These are phyloP conservation scores for Sakesphorus luctuosus DNA, from an alignment of 2,113 vertebrate genomes.

Conservation along the genomic window DNA sequence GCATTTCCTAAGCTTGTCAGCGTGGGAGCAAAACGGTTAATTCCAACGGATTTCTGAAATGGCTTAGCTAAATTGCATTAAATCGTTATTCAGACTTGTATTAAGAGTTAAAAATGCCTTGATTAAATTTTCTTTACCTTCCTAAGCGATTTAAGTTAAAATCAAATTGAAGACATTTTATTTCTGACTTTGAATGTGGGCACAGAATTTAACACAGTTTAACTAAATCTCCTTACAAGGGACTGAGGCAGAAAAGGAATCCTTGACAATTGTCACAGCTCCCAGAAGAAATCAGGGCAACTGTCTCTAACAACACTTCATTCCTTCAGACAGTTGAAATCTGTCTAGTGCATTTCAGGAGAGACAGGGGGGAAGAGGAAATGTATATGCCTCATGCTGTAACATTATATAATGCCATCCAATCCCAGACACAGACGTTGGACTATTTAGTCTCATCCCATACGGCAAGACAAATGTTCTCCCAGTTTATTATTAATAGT, in stretches of 20 bases:
- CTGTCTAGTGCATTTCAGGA: not conserved
- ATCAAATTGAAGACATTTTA: slow-evolving; percentile 21
- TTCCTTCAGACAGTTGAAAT: slow-evolving; percentile 5
- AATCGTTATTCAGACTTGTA: not conserved
- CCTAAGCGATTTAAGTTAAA: not conserved
- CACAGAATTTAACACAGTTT: not conserved
- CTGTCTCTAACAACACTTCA: not conserved
- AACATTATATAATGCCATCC: slow-evolving; percentile 9
- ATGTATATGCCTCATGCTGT: not conserved
- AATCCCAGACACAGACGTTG: not conserved
- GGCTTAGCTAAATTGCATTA: not conserved
- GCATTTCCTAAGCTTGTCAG: not conserved
- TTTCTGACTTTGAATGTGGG: not conserved
- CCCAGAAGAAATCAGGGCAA: not conserved
- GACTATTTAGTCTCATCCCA: slow-evolving; percentile 31
- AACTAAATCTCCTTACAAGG: not conserved
- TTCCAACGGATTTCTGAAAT: not conserved
- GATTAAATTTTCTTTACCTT: slow-evolving; percentile 5
- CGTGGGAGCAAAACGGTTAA: not conserved
- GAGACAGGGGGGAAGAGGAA: not conserved
- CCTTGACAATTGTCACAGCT: not conserved
- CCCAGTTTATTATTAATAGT: slow-evolving; percentile 43
- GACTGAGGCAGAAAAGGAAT: not conserved
- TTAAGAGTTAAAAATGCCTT: not conserved
- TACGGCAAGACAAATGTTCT: slow-evolving; percentile 59